Conservation (phyloP, 2,113 vertebrate species). For the Austrofundulus limnaeus region DNA sequence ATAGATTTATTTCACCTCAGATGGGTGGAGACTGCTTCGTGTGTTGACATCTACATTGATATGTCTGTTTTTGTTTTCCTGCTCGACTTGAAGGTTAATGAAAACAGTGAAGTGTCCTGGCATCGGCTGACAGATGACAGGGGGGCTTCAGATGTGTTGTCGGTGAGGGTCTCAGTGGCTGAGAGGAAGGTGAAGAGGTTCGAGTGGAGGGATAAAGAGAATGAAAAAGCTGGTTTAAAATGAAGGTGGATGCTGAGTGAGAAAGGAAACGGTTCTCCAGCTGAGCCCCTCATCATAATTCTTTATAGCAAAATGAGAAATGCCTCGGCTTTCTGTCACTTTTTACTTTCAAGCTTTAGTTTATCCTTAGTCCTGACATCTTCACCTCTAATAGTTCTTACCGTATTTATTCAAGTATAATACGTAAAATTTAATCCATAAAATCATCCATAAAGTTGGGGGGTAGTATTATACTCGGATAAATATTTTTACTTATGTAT, state of each 20-base stretch:
- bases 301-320: neutral
- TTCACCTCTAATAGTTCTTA: neutral
- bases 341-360: constrained; percentile 4
- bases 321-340: neutral
- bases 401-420: too few species aligned
- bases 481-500: too few species aligned
- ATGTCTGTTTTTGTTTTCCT: constrained; percentile 6
- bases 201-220: constrained; percentile 18
- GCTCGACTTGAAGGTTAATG: constrained; percentile 24
- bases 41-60: neutral
- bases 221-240: constrained; percentile 29
- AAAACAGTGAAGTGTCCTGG: constrained; percentile 13
- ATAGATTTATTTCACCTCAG: constrained; percentile 18
- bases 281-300: constrained; percentile 32
- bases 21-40: constrained; percentile 9
- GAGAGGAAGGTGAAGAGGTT: constrained; percentile 34
- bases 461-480: too few species aligned
- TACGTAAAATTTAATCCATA: too few species aligned
- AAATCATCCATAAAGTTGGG: too few species aligned
- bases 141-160: constrained; percentile 4
- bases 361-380: constrained; percentile 6
- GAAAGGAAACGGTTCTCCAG: constrained; percentile 22
- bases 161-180: constrained; percentile 5
- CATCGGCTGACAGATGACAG: constrained; percentile 23
- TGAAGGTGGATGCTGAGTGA: constrained; percentile 10